Evolutionary conservation across 2,113 vertebrate species (phyloP), one percentile per base, ranked within the genome.

Genomic region (Perca fluviatilis): DNA sequence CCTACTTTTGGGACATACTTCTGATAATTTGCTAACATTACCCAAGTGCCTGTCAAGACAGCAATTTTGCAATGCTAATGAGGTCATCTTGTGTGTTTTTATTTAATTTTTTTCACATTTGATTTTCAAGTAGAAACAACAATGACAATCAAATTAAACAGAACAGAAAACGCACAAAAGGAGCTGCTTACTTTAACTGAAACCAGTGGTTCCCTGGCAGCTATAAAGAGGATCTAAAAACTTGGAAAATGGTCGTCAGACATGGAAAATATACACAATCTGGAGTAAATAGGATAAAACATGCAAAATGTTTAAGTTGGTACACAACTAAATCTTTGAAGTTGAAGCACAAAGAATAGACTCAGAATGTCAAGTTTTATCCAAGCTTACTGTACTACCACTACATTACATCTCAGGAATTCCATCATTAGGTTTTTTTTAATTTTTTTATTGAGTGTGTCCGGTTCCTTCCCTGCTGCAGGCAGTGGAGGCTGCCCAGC

Each of bases 401-500:
- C 18, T 43, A 64, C 71, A 77, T 63, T 86, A 67, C 71, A 66
- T 53, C 74, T 30, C 80, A 75, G 79, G 74, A 86, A 86, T 86
- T 33, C 81, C 71, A 76, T 65, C 65, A 56, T 71, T 71, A 40
- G 30, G 13, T 18, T 54, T 47, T 51, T 77, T 71, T 83, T 85
- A 36, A 10, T 51, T 84, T 83, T 66, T 69, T 69, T 62, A 87
- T 83, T 85, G 84, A 86, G 51, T 75, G 84, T 68, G 58, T 84
- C 89, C 79, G 83, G 74, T 91, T 91, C 83, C 86, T 91, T 88
- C 62, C 72, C 53, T 23, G 30, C 85, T 84, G 83, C 91, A 98
- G 97, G 97, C 97, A 1, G 97, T 98, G 82, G 97, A 98, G 85
- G 97, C 97, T 0, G 97, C 97, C 49, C 97, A 98, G 93, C 88